These are phyloP conservation scores for Chaetodon auriga DNA, from an alignment of 2,113 vertebrate genomes.

Conservation along the genomic window DNA sequence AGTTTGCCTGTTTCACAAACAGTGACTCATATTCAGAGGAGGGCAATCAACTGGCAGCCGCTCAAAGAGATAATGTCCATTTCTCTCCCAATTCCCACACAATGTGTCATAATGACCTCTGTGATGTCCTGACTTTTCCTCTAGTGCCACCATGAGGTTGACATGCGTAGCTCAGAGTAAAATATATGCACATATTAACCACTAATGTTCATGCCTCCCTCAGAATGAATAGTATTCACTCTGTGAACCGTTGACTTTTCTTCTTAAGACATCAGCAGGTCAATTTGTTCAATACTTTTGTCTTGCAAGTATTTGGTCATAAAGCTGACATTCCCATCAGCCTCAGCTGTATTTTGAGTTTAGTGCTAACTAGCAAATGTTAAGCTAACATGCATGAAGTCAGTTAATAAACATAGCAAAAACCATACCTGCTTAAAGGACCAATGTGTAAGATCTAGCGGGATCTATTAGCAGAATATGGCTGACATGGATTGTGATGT, in stretches of 20 bases:
- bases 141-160: not conserved
- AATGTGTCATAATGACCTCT: not conserved
- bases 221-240: too few relatives aligned
- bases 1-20: constrained; percentile 9
- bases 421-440: not conserved
- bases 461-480: not conserved
- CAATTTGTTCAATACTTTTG: not conserved
- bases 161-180: not conserved
- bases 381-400: not conserved
- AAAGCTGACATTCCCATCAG: not conserved
- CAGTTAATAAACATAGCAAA: not conserved
- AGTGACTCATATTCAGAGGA: constrained; percentile 10
- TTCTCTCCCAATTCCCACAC: not conserved
- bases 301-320: not conserved
- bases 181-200: not conserved
- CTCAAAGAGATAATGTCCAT: not conserved
- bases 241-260: too few relatives aligned
- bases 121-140: not conserved
- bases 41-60: not conserved
- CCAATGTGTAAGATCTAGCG: not conserved
- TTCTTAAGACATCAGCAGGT: too few relatives aligned
- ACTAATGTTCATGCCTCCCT: too few relatives aligned
- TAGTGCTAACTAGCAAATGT: not conserved
- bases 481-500: too few relatives aligned
- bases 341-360: not conserved